phyloP scores from a whole-genome alignment of 2,888 invertebrate species.

The Tenodera sinensis region DNA sequence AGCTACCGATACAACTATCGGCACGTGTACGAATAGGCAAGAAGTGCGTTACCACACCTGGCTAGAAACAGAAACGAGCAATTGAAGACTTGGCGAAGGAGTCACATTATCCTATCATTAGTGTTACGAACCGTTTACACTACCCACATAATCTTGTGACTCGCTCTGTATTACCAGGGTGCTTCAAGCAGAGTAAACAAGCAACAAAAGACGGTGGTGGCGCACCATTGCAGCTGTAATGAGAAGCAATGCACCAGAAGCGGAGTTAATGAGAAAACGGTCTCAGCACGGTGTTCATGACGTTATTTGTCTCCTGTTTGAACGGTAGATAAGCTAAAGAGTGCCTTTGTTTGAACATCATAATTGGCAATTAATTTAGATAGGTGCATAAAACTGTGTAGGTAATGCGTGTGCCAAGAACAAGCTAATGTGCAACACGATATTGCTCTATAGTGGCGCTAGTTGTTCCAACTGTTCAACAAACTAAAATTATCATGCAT shows the following conservation, averaged over 20 bases:
- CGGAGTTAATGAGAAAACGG: not conserved
- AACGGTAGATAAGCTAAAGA: not conserved
- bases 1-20: too few relatives aligned
- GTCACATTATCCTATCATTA: too few relatives aligned
- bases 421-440: not conserved
- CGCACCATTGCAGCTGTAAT: not conserved
- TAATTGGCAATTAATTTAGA: slow-evolving; percentile 16
- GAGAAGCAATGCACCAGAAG: not conserved
- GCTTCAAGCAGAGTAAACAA: not conserved
- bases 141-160: too few relatives aligned
- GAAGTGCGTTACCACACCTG: too few relatives aligned
- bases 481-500: too few relatives aligned
- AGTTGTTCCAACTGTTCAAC: too few relatives aligned
- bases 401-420: not conserved
- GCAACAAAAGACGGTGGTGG: not conserved
- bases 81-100: too few relatives aligned
- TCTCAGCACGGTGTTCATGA: not conserved
- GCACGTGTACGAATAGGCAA: too few relatives aligned
- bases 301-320: not conserved
- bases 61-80: too few relatives aligned
- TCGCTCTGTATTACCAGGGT: too few relatives aligned
- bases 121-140: too few relatives aligned
- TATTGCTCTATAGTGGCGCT: too few relatives aligned
- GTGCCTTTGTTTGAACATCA: slow-evolving; percentile 9
- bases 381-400: slow-evolving; percentile 3